A percentile compares a stretch with the other conserved stretches of the same genome.
These are phyloP conservation scores for Porphyrio hochstetteri DNA, from an alignment of 2,113 vertebrate genomes.

Conservation along the genomic window DNA sequence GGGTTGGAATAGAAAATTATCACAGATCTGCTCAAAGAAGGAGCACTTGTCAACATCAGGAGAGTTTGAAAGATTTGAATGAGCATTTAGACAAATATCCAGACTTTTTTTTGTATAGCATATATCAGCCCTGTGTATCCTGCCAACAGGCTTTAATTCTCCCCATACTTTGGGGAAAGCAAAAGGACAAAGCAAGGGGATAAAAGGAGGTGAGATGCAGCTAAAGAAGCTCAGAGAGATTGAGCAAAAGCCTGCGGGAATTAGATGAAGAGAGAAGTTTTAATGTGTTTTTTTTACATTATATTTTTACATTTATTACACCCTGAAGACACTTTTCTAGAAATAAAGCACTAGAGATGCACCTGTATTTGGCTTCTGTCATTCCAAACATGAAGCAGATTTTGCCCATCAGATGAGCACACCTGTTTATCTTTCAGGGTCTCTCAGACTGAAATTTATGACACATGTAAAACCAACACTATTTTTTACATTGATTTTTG, in stretches of 20 bases:
- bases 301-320: too few relatives aligned
- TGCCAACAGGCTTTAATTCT: background rate
- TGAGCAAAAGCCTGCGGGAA: background rate
- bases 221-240: background rate
- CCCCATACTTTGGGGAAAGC: background rate
- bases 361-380: background rate
- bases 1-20: background rate
- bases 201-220: background rate
- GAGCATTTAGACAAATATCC: background rate
- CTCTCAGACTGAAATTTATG: background rate
- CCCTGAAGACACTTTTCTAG: background rate
- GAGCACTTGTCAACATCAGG: background rate
- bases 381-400: background rate
- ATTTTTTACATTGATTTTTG: background rate
- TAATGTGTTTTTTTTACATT: too few relatives aligned
- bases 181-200: background rate
- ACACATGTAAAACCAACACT: background rate
- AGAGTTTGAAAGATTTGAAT: background rate
- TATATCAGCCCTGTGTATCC: background rate
- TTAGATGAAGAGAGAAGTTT: background rate
- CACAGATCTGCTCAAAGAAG: background rate
- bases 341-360: background rate
- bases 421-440: background rate
- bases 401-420: background rate
- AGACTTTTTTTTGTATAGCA: background rate